These are phyloP conservation scores for Bagarius yarrelli DNA, from an alignment of 2,113 vertebrate genomes.

Conservation along the genomic window DNA sequence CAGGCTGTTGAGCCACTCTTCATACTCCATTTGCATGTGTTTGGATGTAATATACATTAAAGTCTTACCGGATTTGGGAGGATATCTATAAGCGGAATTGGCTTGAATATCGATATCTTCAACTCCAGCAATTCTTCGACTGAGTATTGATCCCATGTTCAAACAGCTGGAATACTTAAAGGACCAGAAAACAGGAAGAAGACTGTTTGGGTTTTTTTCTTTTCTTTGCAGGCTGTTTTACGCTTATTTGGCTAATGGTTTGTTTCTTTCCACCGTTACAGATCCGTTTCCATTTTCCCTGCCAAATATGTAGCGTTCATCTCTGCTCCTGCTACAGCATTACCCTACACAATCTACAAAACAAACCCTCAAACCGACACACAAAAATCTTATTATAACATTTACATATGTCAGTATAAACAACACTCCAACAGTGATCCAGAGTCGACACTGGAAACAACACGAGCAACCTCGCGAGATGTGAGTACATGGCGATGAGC, in stretches of 20 bases:
- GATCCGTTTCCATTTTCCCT: constrained; percentile 31
- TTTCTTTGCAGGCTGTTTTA: not conserved
- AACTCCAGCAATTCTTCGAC: constrained; percentile 93
- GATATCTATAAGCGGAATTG: constrained; percentile 95
- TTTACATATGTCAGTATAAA: not conserved
- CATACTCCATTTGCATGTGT: not conserved
- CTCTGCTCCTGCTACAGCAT: not conserved
- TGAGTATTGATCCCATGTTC: constrained; percentile 92
- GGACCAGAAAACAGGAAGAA: not conserved
- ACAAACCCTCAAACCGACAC: not conserved
- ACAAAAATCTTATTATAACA: not conserved
- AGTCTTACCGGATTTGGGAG: constrained; percentile 91
- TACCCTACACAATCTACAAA: not conserved
- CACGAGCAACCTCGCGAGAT: constrained; percentile 44
- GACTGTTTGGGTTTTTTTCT: not conserved
- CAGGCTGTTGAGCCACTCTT: not conserved
- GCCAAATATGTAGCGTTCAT: not conserved
- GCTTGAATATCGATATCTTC: constrained; percentile 98
- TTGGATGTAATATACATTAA: not conserved
- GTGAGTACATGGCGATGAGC: constrained; percentile 27
- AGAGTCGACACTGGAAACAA: constrained; percentile 24
- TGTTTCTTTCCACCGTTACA: constrained; percentile 57
- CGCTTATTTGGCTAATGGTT: constrained; percentile 19
- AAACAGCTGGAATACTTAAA: not conserved
- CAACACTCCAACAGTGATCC: constrained; percentile 23